Percentiles rank a stretch among this genome's conserved stretches.
phyloP scores from a whole-genome alignment of 2,113 vertebrate genomes.

The Cisticola juncidis region DNA sequence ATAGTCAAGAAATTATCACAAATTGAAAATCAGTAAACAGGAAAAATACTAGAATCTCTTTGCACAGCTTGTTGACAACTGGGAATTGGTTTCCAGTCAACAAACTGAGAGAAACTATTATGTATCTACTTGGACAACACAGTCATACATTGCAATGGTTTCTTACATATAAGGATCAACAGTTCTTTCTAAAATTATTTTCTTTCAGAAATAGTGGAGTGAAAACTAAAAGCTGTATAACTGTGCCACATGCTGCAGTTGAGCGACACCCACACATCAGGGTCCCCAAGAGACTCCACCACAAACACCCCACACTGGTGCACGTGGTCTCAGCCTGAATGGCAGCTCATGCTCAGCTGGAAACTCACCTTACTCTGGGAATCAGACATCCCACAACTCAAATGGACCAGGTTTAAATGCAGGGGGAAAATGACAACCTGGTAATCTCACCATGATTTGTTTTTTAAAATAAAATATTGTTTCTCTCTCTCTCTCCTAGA shows the following conservation, averaged over 20 bases:
- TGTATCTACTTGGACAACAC: neutral
- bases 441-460: neutral
- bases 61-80: neutral
- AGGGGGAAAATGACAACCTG: neutral
- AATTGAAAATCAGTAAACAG: neutral
- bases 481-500: neutral
- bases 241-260: neutral
- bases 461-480: neutral
- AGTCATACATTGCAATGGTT: neutral
- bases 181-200: neutral
- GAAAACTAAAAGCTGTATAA: neutral
- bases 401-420: neutral
- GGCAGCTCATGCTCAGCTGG: neutral
- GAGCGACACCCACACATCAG: neutral
- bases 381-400: neutral
- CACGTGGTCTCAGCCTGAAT: neutral
- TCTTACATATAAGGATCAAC: neutral
- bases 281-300: too few species aligned
- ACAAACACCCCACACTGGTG: rapidly evolving
- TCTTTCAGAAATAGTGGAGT: neutral
- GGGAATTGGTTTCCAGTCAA: neutral
- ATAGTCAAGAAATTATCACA: neutral
- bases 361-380: neutral
- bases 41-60: neutral
- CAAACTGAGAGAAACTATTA: neutral